Base-by-base conservation (phyloP, 2,888 invertebrate genomes). In the Pandemis heparana region DNA sequence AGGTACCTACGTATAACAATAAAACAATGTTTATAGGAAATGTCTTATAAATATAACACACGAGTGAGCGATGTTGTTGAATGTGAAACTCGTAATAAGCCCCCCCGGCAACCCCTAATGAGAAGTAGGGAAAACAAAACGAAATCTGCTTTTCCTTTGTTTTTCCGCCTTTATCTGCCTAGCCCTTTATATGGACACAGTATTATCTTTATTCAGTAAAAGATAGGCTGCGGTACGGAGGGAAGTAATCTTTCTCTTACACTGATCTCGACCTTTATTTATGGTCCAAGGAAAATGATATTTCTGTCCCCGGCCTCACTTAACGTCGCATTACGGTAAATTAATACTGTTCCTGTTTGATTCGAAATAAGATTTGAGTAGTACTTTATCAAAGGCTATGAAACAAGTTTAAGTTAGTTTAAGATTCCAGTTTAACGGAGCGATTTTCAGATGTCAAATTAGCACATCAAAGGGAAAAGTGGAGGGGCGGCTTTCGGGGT, bases 381-480 rank as follows among this genome's bases (percentile, higher is more conserved):
- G 48, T n/a, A n/a, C 48, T n/a, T 63, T 51, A 63, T 74, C 69
- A 53, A 70, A 73, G 69, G 39, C 64, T 43, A 61, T 39, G 59
- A 70, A 74, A 74, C 68, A 48, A 65, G 74, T 74, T 74, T 61
- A 70, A 65, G 64, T 74, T 70, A 65, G 74, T 74, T 67, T 63
- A 73, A 75, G 73, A 73, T 75, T 70, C 73, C 12, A 82, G 83
- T 82, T 82, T 84, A 84, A 83, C 82, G 81, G 78, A 76, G 81
- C 81, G 83, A 81, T 82, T 83, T 81, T 79, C 81, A 83, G 85
- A 87, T 84, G 86, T 86, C 83, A 85, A 89, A 92, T 93, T 92
- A 92, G 85, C 92, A 92, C 91, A 86, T 93, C 92, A 92, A 92
- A 92, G 90, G 80, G 84, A 84, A 87, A 86, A 88, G 83, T 76